phyloP scores from a whole-genome alignment of 2,113 vertebrate genomes.

The Gallinago paraguaiae region DNA sequence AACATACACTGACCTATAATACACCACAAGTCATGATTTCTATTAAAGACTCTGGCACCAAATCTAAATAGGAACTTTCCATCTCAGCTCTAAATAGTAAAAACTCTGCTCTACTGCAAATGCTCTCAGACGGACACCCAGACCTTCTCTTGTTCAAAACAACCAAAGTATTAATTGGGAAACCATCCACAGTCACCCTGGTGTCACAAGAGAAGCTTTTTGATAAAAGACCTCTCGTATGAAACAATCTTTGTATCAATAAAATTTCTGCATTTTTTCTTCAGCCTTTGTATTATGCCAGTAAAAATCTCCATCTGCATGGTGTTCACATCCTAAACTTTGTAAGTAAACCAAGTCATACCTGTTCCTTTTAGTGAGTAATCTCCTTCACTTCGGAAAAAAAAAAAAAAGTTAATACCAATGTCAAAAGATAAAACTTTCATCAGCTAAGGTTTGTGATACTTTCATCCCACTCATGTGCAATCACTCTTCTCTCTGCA shows the following conservation, averaged over 20 bases:
- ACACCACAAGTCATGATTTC: constrained; percentile 77
- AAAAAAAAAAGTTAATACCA: background rate
- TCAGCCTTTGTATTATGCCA: background rate
- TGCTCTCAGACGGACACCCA: background rate
- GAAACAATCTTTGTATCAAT: background rate
- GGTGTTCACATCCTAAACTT: background rate
- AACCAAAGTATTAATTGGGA: background rate
- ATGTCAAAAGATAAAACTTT: background rate
- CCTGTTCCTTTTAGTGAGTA: background rate
- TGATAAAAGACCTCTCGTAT: background rate
- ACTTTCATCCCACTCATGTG: background rate
- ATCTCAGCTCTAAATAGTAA: constrained; percentile 68
- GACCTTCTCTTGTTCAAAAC: background rate
- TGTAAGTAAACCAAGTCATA: background rate
- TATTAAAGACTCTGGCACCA: constrained; percentile 87
- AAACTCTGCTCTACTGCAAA: constrained; percentile 15
- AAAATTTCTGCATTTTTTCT: background rate
- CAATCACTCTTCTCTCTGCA: background rate
- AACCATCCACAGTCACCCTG: background rate
- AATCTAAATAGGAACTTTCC: constrained; percentile 91
- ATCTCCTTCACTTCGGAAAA: background rate
- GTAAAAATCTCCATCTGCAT: background rate
- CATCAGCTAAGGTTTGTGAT: background rate
- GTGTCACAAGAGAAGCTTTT: background rate
- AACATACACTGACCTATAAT: constrained; percentile 69